A percentile compares a stretch with the other conserved stretches of the same genome.
phyloP scores from a whole-genome alignment of 2,888 invertebrate genomes.

The Xanthorhoe spadicearia region DNA sequence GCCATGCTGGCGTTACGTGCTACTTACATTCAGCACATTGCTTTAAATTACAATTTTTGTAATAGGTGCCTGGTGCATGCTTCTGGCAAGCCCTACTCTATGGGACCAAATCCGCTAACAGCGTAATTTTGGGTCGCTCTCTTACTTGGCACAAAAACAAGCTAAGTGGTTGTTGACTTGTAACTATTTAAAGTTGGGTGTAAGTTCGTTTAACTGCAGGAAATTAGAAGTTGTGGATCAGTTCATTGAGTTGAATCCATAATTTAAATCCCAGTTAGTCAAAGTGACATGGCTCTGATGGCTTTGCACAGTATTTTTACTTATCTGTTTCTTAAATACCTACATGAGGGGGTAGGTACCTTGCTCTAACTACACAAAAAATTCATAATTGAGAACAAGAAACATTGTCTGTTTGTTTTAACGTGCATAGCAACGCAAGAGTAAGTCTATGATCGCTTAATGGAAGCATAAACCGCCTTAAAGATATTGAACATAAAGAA shows the following conservation, averaged over 20 bases:
- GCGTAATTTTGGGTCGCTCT: constrained; percentile 1
- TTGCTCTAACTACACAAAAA: no score
- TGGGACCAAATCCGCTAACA: constrained; percentile 14
- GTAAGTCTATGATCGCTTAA: constrained; percentile 24
- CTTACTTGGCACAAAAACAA: constrained; percentile 22
- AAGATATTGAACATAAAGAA: constrained; percentile 39
- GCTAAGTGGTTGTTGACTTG: constrained; percentile 22
- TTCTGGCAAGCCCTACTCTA: constrained; percentile 17
- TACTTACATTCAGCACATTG: constrained; percentile 29
- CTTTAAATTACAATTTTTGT: constrained; percentile 22
- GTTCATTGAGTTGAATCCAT: no score
- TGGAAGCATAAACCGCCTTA: constrained; percentile 36
- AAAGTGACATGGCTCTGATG: no score
- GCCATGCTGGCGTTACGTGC: constrained; percentile 45
- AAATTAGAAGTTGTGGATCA: background rate
- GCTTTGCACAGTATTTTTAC: no score
- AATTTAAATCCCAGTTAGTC: no score
- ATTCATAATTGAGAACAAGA: background rate
- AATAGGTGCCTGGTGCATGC: constrained; percentile 2
- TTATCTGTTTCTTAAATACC: no score
- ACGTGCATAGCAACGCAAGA: constrained; percentile 9
- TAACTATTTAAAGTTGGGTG: constrained; percentile 8
- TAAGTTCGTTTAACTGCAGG: background rate
- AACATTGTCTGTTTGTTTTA: background rate
- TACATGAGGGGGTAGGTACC: no score